phyloP scores from a whole-genome alignment of 2,888 invertebrate species.

The Ophion ventricosus region DNA sequence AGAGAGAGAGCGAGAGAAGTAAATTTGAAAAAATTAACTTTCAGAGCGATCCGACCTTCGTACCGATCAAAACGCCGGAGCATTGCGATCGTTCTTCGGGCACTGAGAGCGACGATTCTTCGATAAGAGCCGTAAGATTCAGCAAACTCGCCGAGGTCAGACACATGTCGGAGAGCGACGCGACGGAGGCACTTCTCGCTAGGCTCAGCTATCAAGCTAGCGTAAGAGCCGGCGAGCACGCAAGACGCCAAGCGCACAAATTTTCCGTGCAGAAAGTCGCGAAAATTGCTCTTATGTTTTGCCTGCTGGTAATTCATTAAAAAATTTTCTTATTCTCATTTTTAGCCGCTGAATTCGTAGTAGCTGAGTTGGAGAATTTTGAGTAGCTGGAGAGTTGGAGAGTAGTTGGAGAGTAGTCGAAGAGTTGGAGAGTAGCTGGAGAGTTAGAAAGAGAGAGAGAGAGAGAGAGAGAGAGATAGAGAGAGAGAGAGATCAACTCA shows the following conservation, averaged over 20 bases:
- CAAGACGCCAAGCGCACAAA: slow-evolving; percentile 90
- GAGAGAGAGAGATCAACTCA: no score
- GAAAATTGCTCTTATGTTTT: slow-evolving; percentile 93
- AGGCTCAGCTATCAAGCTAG: slow-evolving; percentile 97
- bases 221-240: slow-evolving; percentile 91
- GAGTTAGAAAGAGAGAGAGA: no score
- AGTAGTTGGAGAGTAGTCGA: no score
- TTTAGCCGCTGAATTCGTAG: no score
- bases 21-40: slow-evolving; percentile 68
- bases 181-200: slow-evolving; percentile 96
- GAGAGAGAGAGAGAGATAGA: no score
- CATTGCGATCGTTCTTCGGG: slow-evolving; percentile 89
- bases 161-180: slow-evolving; percentile 95
- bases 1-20: slow-evolving; percentile 26
- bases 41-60: slow-evolving; percentile 95
- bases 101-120: slow-evolving; percentile 93
- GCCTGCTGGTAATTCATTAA: slow-evolving; percentile 93
- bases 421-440: no score
- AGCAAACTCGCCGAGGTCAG: slow-evolving; percentile 95
- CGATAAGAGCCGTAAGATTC: slow-evolving; percentile 93
- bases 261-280: slow-evolving; percentile 91
- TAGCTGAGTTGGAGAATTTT: no score
- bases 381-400: no score
- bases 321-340: no score
- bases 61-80: slow-evolving; percentile 92